These are phyloP conservation scores for Drosophila acutilabella DNA, from an alignment of 2,888 invertebrate genomes.

Conservation along the genomic window DNA sequence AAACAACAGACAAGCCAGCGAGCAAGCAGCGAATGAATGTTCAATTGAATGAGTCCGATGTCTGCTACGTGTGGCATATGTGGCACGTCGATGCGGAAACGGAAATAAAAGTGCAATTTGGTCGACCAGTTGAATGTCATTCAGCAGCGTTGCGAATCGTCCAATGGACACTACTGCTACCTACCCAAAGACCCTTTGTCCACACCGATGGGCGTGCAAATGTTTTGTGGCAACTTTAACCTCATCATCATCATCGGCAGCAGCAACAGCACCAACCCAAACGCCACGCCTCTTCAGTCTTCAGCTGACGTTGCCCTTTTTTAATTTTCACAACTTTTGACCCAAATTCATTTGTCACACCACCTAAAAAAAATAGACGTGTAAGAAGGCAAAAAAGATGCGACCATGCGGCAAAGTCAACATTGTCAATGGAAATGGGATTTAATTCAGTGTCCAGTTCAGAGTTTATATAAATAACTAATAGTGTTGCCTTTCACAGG, in stretches of 20 bases:
- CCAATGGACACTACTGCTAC: constrained; percentile 4
- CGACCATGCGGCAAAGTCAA: constrained; percentile 59
- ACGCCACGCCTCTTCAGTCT: constrained; percentile 7
- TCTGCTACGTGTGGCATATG: constrained; percentile 40
- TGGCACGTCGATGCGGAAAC: constrained; percentile 64
- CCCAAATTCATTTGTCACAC: constrained; percentile 78
- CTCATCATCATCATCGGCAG: constrained; percentile 17
- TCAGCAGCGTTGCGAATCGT: constrained; percentile 66
- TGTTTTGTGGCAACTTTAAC: constrained; percentile 50
- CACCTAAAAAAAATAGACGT: not conserved
- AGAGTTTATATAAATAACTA: constrained; percentile 70
- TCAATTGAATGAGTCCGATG: constrained; percentile 55
- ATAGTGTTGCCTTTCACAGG: constrained; percentile 40
- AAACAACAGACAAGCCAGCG: constrained; percentile 8
- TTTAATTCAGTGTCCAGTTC: constrained; percentile 26
- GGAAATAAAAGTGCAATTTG: constrained; percentile 76
- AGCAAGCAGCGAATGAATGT: constrained; percentile 14
- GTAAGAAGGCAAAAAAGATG: constrained; percentile 17
- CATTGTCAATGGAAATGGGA: constrained; percentile 6
- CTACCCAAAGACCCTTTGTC: constrained; percentile 39
- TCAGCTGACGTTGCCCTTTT: constrained; percentile 35
- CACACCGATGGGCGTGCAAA: constrained; percentile 41
- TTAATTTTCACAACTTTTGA: constrained; percentile 77
- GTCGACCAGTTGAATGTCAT: constrained; percentile 74
- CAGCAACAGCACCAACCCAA: no score